Evolutionary conservation across 1,140 invertebrate genomes (phyloP), one percentile per base, ranked within the genome.

Genomic region (Zaprionus nigranus): DNA sequence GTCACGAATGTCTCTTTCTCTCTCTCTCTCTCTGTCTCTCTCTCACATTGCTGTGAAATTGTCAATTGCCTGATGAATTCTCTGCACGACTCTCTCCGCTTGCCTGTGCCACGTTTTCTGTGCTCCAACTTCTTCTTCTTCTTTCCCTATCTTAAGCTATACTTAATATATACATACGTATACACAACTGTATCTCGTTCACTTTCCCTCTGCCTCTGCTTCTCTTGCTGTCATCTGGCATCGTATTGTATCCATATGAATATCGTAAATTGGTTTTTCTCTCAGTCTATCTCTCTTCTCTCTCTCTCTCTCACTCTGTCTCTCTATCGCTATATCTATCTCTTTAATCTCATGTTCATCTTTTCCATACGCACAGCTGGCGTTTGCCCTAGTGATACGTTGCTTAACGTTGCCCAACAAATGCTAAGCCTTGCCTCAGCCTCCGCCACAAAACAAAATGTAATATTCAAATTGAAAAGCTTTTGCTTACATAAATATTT

Each of bases 391-490:
- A 75, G 87, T 92, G 61, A 76, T 86, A 77, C 79, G 91, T 78
- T 92, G 87, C 74, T 78, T 91, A 65, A 81, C 82, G 88, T 82
- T 17, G 40, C 40, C 77, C 77, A 63, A 79, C 79, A 90, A 85
- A 83, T 78, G 84, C 77, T 91, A 92, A 86, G 67, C 74, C 78
- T 81, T 84, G 81, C 70, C 64, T 40, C 63, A 40, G 22, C 20
- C 22, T 28, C 7, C 11, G 46, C 46, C 46, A 79, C 65, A 76
- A 73, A 82, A 86, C 60, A 78, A 86, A 82, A 80, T 77, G 85
- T 87, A 84, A 90, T 88, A 88, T 88, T 90, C 76, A 88, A 90
- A 88, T 90, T 88, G 43, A 67, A 87, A 90, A 86, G 65, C 65
- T 74, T 68, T 43, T 28, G 75, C 73, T 61, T 70, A 68, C 75